These are phyloP conservation scores for Alexandromys fortis DNA, from an alignment of 2,113 vertebrate genomes.

Conservation along the genomic window DNA sequence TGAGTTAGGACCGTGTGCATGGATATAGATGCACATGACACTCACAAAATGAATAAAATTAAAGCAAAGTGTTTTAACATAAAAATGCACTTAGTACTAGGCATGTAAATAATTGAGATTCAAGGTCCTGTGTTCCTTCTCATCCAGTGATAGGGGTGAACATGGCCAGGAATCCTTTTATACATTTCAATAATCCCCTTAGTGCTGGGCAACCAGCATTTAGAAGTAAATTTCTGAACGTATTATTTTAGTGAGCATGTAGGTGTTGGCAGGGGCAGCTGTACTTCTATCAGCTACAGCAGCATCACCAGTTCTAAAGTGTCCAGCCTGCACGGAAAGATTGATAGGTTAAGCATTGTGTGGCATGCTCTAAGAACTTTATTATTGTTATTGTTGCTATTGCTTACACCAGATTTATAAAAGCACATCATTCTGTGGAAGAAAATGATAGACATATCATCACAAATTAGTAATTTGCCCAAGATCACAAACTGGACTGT, in stretches of 20 bases:
- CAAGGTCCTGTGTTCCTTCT: background rate
- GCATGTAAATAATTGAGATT: background rate
- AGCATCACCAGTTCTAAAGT: background rate
- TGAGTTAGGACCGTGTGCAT: background rate
- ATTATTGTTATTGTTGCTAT: background rate
- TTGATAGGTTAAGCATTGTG: background rate
- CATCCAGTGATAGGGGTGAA: background rate
- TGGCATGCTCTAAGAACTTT: background rate
- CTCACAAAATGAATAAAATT: background rate
- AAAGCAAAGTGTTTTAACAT: background rate
- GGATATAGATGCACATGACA: background rate
- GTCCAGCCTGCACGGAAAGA: background rate
- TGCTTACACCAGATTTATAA: background rate
- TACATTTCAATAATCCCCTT: background rate
- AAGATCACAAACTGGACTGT: slow-evolving; percentile 1
- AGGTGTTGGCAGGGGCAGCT: background rate
- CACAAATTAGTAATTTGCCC: background rate
- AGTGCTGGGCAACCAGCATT: background rate
- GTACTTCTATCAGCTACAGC: background rate
- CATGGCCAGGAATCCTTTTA: background rate
- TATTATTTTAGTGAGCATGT: background rate
- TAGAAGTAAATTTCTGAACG: background rate
- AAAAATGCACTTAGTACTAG: background rate
- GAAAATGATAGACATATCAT: slow-evolving; percentile 17
- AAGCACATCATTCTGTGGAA: background rate